Conservation (phyloP, 2,888 invertebrate species). For the Heliconius charithonia region DNA sequence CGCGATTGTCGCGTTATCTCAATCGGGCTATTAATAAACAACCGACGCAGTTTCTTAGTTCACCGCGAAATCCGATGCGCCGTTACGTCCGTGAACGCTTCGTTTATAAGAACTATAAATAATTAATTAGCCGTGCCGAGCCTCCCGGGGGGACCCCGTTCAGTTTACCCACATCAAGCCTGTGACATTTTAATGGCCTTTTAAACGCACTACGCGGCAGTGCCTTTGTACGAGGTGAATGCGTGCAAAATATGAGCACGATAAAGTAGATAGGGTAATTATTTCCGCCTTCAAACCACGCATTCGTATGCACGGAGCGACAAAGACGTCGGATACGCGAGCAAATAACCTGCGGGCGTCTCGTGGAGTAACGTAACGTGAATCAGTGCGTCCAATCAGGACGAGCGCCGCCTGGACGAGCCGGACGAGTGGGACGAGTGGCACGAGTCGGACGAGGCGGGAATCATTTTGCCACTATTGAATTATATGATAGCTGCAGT, state of each 20-base stretch:
- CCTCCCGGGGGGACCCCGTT: conserved; percentile 58
- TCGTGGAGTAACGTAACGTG: conserved; percentile 56
- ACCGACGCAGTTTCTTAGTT: conserved; percentile 38
- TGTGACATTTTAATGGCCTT: conserved; percentile 79
- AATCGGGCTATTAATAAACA: conserved; percentile 49
- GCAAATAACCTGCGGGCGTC: conserved; percentile 61
- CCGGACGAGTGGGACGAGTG: conserved; percentile 39
- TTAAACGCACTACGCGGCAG: conserved; percentile 68
- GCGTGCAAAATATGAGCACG: conserved; percentile 50
- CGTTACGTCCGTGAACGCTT: conserved; percentile 50
- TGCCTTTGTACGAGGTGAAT: conserved; percentile 61
- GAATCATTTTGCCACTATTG: conserved; percentile 82
- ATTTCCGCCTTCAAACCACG: conserved; percentile 65
- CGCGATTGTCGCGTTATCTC: conserved; percentile 55
- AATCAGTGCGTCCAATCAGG: conserved; percentile 74
- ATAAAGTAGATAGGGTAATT: conserved; percentile 64
- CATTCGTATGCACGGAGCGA: conserved; percentile 55
- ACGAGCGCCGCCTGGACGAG: conserved; percentile 38
- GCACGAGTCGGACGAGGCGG: conserved; percentile 67
- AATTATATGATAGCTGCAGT: conserved; percentile 79
- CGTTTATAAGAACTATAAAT: conserved; percentile 73
- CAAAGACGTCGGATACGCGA: conserved; percentile 62
- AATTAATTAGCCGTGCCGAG: conserved; percentile 66
- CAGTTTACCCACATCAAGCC: conserved; percentile 67
- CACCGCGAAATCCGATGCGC: conserved; percentile 51